Evolutionary conservation across 2,888 invertebrate genomes (phyloP), one percentile per base, ranked within the genome.

Genomic region (Chymomyza caudatula): DNA sequence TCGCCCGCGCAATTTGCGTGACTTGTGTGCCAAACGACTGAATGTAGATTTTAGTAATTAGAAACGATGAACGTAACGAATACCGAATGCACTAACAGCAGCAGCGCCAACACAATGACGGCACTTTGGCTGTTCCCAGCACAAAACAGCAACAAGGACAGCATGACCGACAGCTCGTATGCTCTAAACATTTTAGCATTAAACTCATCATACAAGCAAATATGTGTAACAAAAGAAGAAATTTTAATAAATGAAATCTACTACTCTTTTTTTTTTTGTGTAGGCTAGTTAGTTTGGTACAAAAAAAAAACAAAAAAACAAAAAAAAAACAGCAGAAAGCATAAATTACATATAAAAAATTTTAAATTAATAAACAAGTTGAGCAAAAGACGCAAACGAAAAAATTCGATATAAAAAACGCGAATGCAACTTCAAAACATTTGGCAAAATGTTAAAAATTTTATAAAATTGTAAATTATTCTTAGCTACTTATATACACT

Each of bases 21-120:
- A 88, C 88, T 88, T 89, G 88, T 89, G 90, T 90, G 90, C 90
- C 90, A 90, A 90, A 89, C 87, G 90, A 90, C 90, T 90, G 90
- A 37, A 90, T 88, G 84, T 88, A 88, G 86, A 86, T 85, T 82
- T 85, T 87, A 87, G 84, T 74, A 66, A 74, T 73, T 77, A 76
- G 79, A 51, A 55, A 22, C 67, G 70, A 68, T 58, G 58, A 65
- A 69, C 61, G 71, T 69, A 69, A 37, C 69, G 60, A 68, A 67
- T 60, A 54, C 58, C 51, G 25, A 19, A 49, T 49, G 51, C 58
- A 60, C 44, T 64, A 44, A 23, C 37, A 61, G 23, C 52, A 43
- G 11, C 19, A 47, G 17, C 44, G n/a, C 5, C 44, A 47, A 47
- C 4, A 15, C 47, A 13, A 47, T 15, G 19, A 47, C 47, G 15